Conservation (phyloP, 2,113 vertebrate genomes). For the Pithys albifrons region DNA sequence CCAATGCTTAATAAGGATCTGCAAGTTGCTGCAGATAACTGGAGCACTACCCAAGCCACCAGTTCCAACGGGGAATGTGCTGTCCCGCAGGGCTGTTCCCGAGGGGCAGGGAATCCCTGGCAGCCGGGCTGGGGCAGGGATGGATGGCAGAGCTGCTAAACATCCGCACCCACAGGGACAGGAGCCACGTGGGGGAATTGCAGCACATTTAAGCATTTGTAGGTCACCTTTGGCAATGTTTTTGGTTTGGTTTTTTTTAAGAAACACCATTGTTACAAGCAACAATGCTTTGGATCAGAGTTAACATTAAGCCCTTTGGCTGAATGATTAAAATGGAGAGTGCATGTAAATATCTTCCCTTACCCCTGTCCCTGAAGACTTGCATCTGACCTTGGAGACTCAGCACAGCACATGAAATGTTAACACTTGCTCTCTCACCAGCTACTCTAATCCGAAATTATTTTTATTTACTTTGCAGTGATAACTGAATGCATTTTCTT, state of each 20-base stretch:
- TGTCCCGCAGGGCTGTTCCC: not conserved
- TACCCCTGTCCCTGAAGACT: not conserved
- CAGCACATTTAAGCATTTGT: not conserved
- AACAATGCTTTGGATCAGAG: not conserved
- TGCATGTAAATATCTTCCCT: not conserved
- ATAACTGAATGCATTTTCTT: not conserved
- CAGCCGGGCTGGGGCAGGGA: not conserved
- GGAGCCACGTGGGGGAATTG: not conserved
- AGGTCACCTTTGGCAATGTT: not conserved
- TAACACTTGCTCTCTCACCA: not conserved
- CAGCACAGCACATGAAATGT: not conserved
- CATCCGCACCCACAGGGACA: not conserved
- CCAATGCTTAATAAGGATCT: not conserved
- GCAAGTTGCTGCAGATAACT: not conserved
- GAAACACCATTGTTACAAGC: not conserved
- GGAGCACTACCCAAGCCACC: not conserved
- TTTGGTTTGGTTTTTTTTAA: not conserved
- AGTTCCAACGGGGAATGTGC: not conserved
- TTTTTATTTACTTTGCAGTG: conserved; percentile 3
- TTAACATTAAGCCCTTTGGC: not conserved
- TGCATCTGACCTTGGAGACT: conserved; percentile 4
- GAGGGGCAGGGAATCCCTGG: not conserved
- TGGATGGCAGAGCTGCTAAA: not conserved
- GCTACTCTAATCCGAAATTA: not conserved
- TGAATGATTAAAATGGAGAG: not conserved